Conservation (phyloP, 2,797 vertebrate genomes). For the Alauda arvensis region DNA sequence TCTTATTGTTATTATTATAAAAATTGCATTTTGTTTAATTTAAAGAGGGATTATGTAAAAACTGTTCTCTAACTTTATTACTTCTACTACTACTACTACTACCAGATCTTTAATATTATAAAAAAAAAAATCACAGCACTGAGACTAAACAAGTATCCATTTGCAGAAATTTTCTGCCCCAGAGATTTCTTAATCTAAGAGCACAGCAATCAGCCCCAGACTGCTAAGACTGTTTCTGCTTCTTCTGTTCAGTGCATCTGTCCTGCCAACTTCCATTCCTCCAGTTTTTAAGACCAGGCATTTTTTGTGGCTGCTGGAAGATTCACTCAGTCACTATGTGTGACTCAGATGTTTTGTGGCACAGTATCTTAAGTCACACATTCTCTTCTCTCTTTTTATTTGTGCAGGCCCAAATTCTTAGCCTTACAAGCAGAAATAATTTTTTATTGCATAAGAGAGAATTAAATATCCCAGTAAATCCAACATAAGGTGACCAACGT, state of each 20-base stretch:
- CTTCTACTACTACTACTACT: background rate
- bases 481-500: accelerated
- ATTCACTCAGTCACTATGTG: background rate
- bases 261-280: background rate
- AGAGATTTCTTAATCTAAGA: background rate
- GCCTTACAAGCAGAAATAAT: accelerated
- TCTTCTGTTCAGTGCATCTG: background rate
- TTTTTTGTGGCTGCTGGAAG: background rate
- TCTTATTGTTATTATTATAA: background rate
- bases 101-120: background rate
- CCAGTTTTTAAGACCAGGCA: background rate
- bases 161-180: background rate
- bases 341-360: background rate
- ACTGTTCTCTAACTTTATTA: background rate
- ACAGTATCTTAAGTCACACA: background rate
- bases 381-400: background rate
- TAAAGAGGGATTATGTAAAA: background rate
- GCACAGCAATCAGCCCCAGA: background rate
- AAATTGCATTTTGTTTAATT: background rate
- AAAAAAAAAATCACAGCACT: background rate
- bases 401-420: background rate
- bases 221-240: background rate
- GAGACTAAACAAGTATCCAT: background rate
- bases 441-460: background rate
- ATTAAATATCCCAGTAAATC: background rate